Percentiles rank a stretch among this genome's conserved stretches.
phyloP scores from a whole-genome alignment of 2,888 invertebrate genomes.

The Chrysolina haemoptera region DNA sequence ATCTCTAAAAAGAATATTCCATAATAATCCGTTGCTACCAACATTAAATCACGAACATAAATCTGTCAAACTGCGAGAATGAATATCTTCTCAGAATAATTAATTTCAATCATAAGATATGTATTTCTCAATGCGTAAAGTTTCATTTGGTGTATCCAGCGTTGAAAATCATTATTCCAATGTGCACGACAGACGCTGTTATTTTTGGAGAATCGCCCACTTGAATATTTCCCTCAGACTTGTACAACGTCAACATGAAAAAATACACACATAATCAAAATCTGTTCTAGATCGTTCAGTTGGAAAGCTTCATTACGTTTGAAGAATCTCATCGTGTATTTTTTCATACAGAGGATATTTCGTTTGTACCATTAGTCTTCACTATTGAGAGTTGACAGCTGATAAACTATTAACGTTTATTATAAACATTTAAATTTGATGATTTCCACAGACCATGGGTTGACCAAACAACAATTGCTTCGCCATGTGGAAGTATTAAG shows the following conservation, averaged over 20 bases:
- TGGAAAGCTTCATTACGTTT: conserved; percentile 19
- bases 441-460: too few relatives aligned
- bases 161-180: conserved; percentile 15
- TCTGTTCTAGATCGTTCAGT: conserved; percentile 21
- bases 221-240: conserved; percentile 37
- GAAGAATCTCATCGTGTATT: neutral
- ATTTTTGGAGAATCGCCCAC: conserved; percentile 50
- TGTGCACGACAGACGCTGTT: conserved; percentile 36
- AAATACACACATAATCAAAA: conserved; percentile 16
- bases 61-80: neutral
- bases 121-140: conserved; percentile 20
- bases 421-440: too few relatives aligned
- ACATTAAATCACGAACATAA: neutral
- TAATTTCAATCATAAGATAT: neutral
- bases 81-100: neutral
- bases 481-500: too few relatives aligned
- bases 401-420: too few relatives aligned
- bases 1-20: neutral
- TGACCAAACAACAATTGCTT: too few relatives aligned
- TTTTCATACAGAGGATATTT: neutral
- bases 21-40: neutral
- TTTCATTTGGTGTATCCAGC: conserved; percentile 22
- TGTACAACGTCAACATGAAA: conserved; percentile 25
- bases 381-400: too few relatives aligned
- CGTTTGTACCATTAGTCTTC: neutral